These are phyloP conservation scores for Proales similis DNA, from an alignment of 1,140 invertebrate species.

Conservation along the genomic window DNA sequence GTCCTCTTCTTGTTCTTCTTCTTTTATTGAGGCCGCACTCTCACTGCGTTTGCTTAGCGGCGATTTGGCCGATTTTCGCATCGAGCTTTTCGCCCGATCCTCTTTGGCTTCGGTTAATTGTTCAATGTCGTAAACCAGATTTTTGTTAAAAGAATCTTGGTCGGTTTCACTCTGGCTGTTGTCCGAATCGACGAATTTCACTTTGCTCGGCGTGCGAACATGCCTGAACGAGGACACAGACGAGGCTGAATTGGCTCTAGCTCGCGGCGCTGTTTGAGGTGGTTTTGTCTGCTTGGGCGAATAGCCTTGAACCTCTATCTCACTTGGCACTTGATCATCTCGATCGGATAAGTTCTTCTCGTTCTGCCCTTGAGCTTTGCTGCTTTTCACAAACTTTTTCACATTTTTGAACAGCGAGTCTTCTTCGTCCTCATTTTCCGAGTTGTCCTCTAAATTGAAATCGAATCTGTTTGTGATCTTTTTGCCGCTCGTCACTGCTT, in stretches of 20 bases:
- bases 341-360: background rate
- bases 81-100: conserved; percentile 9
- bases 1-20: background rate
- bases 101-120: background rate
- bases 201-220: conserved; percentile 23
- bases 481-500: no score
- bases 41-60: background rate
- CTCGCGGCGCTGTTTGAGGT: no score
- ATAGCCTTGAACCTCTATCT: conserved; percentile 25
- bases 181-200: conserved; percentile 26
- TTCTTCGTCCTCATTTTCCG: conserved; percentile 23
- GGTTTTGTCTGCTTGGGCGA: no score
- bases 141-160: conserved; percentile 6
- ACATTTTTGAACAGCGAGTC: conserved; percentile 34
- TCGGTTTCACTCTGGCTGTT: conserved; percentile 12
- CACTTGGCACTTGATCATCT: background rate
- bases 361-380: background rate
- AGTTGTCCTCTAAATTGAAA: background rate
- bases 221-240: background rate
- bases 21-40: conserved; percentile 26
- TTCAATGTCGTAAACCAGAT: conserved; percentile 7
- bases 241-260: no score
- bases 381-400: conserved; percentile 23
- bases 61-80: conserved; percentile 15
- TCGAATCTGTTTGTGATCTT: no score